Base-by-base conservation (phyloP, 2,888 invertebrate species). In the Mythimna loreyi region DNA sequence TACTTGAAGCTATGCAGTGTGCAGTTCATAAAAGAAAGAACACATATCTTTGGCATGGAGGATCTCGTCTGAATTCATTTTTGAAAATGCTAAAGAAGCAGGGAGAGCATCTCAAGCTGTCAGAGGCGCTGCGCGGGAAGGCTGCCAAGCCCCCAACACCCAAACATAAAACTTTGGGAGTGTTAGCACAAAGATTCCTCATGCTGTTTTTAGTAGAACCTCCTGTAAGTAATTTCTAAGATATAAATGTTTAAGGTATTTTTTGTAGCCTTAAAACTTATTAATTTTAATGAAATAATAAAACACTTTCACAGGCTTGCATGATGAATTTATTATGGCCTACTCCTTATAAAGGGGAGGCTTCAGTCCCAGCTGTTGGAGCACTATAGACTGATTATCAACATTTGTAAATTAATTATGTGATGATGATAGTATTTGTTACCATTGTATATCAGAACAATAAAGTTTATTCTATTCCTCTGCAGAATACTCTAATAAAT, bases 1-100 rank as follows among this genome's bases (percentile, higher is more conserved):
- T 97, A 65, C 90, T 97, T 73, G 97, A 97, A 90, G 97, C 97
- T 82, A 96, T 97, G 88, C 97, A 97, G 83, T 97, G 97, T 93
- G 97, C 97, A 68, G 96, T 97, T 45, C 96, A 97, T 85, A 96
- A 96, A 81, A 95, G 96, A 57, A 97, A 97, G 90, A 97, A 97
- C 90, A 96, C 96, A 75, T 97, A 97, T 87, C 90, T 96, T 1
- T 97, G 97, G 97, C 97, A 97, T 91, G 97, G 97, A 43, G 97
- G 96, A n/a, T 94, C 96, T 59, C 96, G 97, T 73, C 92, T 97
- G 52, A 92, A 94, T 79, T 92, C 94, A 11, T 97, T 97, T 76
- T 91, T 97, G 45, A 95, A 96, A 56, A 96, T 96, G 89, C 92
- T 97, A 67, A 97, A 97, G 90, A 96, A 95, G 78, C 93, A 96